Evolutionary conservation across 2,797 vertebrate species (phyloP), one percentile per base, ranked within the genome.

Genomic region (Apogon hyalosoma): DNA sequence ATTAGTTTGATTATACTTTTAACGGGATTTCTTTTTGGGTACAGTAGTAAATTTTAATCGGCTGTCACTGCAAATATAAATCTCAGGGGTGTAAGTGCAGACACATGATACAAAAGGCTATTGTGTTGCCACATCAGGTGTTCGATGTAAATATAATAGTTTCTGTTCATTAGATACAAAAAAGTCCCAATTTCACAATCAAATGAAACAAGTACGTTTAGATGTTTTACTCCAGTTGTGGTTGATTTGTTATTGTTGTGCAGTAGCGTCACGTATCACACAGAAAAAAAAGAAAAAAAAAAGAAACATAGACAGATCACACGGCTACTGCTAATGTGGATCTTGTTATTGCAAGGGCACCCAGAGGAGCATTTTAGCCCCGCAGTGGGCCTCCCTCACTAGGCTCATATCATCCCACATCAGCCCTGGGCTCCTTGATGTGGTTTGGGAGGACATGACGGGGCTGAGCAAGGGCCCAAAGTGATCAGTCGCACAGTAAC

Each of bases 391-490:
- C 89, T 88, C 87, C 72, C 64, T 88, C 58, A 53, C 86, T 63
- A 78, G 77, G 68, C 87, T 70, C 87, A 90, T 93, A 93, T 94
- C 92, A 62, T 90, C 88, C 90, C 84, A 89, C 92, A 91, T 90
- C 83, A 77, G 77, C 67, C 73, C 74, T 64, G 77, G 62, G 75
- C 72, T 55, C 57, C 89, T 93, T 94, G 87, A 94, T 93, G 93
- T 94, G 93, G 92, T 92, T 92, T 92, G 87, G 89, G 90, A 91
- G 91, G 92, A 93, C 91, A 91, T 85, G 90, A 90, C 79, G 79
- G 87, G 89, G 87, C 90, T 67, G 79, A 86, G 83, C 85, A 11
- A 28, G 75, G 90, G 83, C 90, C 89, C 82, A 85, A 91, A 91
- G 91, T 93, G 92, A 94, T 93, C 92, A 92, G 91, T 90, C 86